Conservation (phyloP, 2,797 vertebrate species). For the Leptodactylus fallax region DNA sequence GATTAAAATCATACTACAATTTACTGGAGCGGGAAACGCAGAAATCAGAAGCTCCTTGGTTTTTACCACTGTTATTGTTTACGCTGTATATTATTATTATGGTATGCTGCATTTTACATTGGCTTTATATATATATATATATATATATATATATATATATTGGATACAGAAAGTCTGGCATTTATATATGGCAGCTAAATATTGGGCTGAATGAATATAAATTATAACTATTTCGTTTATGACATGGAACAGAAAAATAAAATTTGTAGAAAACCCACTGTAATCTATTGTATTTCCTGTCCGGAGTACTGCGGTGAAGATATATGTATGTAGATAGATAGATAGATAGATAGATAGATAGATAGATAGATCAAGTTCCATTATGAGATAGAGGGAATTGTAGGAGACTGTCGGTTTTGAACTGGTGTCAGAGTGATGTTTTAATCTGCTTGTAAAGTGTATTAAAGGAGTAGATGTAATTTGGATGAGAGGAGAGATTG, state of each 20-base stretch:
- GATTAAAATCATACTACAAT: slow-evolving; percentile 47
- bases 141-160: slow-evolving; percentile 36
- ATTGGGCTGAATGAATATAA: too few species aligned
- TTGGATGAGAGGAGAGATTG: slow-evolving; percentile 80
- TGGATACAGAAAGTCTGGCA: neutral
- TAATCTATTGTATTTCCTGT: neutral
- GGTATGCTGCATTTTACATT: neutral
- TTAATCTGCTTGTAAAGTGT: slow-evolving; percentile 80
- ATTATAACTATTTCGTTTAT: too few species aligned
- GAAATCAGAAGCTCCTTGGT: too few species aligned
- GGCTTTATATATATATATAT: neutral
- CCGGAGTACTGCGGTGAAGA: neutral
- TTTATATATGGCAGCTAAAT: neutral
- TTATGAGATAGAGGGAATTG: too few species aligned
- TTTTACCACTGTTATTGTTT: too few species aligned
- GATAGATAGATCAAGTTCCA: too few species aligned
- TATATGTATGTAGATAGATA: neutral
- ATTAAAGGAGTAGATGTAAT: slow-evolving; percentile 80
- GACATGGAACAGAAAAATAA: too few species aligned
- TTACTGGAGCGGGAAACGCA: too few species aligned
- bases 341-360: neutral
- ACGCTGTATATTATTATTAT: neutral
- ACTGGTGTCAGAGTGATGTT: slow-evolving; percentile 81
- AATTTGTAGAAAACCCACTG: too few species aligned
- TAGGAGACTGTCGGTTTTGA: slow-evolving; percentile 63